Percentiles rank a stretch among this genome's conserved stretches.
Conservation (phyloP, 2,113 vertebrate genomes). For the Phalacrocorax brasilianus region DNA sequence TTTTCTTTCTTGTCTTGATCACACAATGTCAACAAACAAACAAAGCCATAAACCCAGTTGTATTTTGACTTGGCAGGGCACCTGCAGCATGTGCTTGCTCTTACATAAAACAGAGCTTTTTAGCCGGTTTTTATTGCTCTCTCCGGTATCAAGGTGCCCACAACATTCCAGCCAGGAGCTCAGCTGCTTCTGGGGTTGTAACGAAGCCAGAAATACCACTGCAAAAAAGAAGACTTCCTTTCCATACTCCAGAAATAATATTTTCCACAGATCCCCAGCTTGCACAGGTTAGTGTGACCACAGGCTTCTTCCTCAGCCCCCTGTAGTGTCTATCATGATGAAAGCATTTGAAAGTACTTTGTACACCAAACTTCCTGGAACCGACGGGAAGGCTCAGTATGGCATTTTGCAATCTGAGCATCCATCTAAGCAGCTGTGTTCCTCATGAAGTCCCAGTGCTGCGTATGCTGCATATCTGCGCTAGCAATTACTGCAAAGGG, state of each 20-base stretch:
- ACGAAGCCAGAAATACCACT: slow-evolving; percentile 39
- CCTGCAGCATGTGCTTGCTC: slow-evolving; percentile 5
- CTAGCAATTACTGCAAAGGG: slow-evolving; percentile 35
- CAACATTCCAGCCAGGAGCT: slow-evolving; percentile 31
- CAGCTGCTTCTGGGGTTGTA: slow-evolving; percentile 15
- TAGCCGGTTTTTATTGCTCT: slow-evolving; percentile 28
- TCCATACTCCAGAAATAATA: slow-evolving; percentile 24
- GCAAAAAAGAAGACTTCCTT: neutral
- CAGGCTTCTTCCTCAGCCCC: slow-evolving; percentile 52
- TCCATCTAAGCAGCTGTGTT: slow-evolving; percentile 12
- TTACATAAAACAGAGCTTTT: slow-evolving; percentile 53
- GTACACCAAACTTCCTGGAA: slow-evolving; percentile 30
- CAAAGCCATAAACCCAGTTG: slow-evolving; percentile 28
- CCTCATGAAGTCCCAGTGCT: neutral
- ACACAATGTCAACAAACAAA: slow-evolving; percentile 56
- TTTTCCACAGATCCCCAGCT: slow-evolving; percentile 42
- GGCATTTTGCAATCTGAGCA: slow-evolving; percentile 50
- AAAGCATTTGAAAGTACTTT: neutral
- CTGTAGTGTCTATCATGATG: slow-evolving; percentile 15
- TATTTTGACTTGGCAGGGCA: slow-evolving; percentile 40
- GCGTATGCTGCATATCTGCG: neutral
- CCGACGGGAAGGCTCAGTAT: slow-evolving; percentile 8
- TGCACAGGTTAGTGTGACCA: slow-evolving; percentile 46
- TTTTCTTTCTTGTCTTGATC: slow-evolving; percentile 37
- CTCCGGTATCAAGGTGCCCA: slow-evolving; percentile 5